phyloP scores from a whole-genome alignment of 2,888 invertebrate species.

The Merodon equestris region DNA sequence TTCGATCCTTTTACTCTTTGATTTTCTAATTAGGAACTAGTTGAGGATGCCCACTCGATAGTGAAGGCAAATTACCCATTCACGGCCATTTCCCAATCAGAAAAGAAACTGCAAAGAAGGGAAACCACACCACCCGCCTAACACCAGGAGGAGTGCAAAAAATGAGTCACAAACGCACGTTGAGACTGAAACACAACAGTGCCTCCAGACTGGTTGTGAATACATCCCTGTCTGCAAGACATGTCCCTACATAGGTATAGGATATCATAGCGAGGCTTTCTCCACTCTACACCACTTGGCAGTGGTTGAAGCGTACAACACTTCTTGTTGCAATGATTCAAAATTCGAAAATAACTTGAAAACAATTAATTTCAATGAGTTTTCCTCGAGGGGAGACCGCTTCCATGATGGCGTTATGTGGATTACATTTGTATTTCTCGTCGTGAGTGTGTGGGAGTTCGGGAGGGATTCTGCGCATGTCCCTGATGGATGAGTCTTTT shows the following conservation, averaged over 20 bases:
- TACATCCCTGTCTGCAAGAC: too few species aligned
- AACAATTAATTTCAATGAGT: conserved; percentile 50
- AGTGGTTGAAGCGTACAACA: background rate
- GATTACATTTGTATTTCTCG: background rate
- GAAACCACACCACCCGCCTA: background rate
- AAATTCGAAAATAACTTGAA: conserved; percentile 50
- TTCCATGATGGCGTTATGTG: background rate
- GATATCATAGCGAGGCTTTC: too few species aligned
- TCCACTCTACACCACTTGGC: background rate
- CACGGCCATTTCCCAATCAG: background rate
- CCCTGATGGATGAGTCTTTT: conserved; percentile 7
- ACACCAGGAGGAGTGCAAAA: background rate
- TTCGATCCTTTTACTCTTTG: background rate
- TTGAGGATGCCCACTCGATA: conserved; percentile 13
- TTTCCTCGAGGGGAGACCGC: conserved; percentile 26
- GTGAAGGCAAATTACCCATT: conserved; percentile 15
- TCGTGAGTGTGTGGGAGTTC: background rate
- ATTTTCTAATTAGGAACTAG: background rate
- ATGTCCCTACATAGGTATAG: too few species aligned
- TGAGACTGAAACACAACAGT: too few species aligned
- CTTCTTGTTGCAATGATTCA: conserved; percentile 30
- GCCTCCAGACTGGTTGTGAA: too few species aligned
- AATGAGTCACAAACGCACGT: conserved; percentile 19
- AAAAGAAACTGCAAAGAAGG: background rate
- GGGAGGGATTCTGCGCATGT: conserved; percentile 17